phyloP scores from a whole-genome alignment of 2,888 invertebrate genomes.

The Drosophila demipolita region DNA sequence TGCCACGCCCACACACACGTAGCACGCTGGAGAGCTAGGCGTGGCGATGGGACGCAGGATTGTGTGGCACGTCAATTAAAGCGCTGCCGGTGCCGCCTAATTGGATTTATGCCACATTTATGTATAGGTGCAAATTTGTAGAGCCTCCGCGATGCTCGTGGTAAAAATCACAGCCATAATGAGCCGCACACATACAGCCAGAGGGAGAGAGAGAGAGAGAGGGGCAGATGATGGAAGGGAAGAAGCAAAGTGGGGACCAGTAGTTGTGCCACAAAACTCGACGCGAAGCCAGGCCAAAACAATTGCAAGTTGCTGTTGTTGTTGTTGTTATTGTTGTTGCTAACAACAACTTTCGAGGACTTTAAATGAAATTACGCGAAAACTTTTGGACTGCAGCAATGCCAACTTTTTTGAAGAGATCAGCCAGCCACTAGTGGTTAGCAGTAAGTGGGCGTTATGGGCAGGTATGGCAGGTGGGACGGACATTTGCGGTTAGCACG shows the following conservation, averaged over 20 bases:
- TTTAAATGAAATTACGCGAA: slow-evolving; percentile 82
- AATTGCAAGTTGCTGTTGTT: slow-evolving; percentile 63
- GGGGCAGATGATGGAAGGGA: not conserved
- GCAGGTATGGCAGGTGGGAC: not conserved
- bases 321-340: slow-evolving; percentile 8
- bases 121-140: slow-evolving; percentile 74
- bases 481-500: slow-evolving; percentile 42
- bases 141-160: slow-evolving; percentile 48
- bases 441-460: not conserved
- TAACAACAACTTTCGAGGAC: slow-evolving; percentile 76
- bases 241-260: slow-evolving; percentile 7
- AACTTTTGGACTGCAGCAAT: slow-evolving; percentile 65
- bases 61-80: slow-evolving; percentile 73
- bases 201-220: not conserved
- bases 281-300: slow-evolving; percentile 54
- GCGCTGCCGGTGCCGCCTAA: slow-evolving; percentile 75
- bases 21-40: slow-evolving; percentile 3
- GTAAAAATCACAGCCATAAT: slow-evolving; percentile 75
- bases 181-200: slow-evolving; percentile 35
- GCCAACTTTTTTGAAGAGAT: slow-evolving; percentile 74
- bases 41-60: not conserved
- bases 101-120: slow-evolving; percentile 81
- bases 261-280: slow-evolving; percentile 63
- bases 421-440: slow-evolving; percentile 31
- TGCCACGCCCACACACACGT: slow-evolving; percentile 36